Evolutionary conservation across 2,888 invertebrate species (phyloP), one percentile per base, ranked within the genome.

Genomic region (Tetramorium bicarinatum): DNA sequence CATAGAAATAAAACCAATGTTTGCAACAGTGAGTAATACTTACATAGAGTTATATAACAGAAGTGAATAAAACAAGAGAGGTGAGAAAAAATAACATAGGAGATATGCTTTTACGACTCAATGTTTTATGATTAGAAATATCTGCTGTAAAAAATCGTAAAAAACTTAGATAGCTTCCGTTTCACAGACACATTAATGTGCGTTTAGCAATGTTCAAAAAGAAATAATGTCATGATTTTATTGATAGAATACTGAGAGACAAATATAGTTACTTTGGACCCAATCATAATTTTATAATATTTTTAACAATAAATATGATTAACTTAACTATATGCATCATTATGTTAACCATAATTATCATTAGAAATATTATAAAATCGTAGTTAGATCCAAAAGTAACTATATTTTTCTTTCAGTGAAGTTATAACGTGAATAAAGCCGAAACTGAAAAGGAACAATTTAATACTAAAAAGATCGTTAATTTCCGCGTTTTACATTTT

Each of bases 1-100:
- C 41, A 21, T 56, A 38, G 44, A 56, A 71, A 38, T 80, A 80
- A 72, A 71, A 54, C 0, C 9, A 1, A 44, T 3, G 41, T 77
- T 77, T 77, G 29, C 18, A 44, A 59, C n/a, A n/a, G 13, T 41
- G 25, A 44, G 3, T 21, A 38, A 47, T 44, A 3, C 29, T 59
- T 41, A 29, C 47, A 29, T 0, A 21, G 25, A 18, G 9, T 41
- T 41, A 61, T 29, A 44, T 3, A 11, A 18, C 21, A 25, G 18
- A 15, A 59, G 38, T 41, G 8, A 74, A 61, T 75, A 75, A 59
- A 9, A 34, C n/a, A 34, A 34, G 29, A 3, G 1, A 15, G 29
- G 4, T 38, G 18, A 38, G 1, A 25, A 41, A 13, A 4, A n/a
- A 56, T 18, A 15, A 21, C 7, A 25, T 21, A 18, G 11, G 18